Evolutionary conservation across 1,140 invertebrate genomes (phyloP).

Genomic region (Ridgeia piscesae): DNA sequence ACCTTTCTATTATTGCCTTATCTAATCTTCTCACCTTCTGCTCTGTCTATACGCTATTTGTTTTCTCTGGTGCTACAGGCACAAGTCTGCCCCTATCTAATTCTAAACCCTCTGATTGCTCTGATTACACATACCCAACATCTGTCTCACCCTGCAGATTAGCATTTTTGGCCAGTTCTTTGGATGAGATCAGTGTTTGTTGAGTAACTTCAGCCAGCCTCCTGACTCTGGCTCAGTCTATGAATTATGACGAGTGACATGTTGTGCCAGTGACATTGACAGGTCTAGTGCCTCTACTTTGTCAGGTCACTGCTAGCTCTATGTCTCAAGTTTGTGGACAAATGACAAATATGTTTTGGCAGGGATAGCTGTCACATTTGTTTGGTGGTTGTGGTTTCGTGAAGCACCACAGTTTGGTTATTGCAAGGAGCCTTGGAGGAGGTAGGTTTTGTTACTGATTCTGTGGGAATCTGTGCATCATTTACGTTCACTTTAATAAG

Average conservation of each 20-base stretch:
- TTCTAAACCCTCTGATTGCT: neutral
- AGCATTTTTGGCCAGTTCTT: neutral
- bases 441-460: neutral
- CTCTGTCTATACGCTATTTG: neutral
- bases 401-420: neutral
- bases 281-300: neutral
- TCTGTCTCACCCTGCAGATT: neutral
- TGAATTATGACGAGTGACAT: neutral
- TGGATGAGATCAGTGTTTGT: neutral
- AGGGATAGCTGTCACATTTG: neutral
- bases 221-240: neutral
- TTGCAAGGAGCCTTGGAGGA: neutral
- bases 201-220: neutral
- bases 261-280: neutral
- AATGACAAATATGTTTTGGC: neutral
- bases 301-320: neutral
- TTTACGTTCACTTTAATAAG: neutral
- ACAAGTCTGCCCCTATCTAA: neutral
- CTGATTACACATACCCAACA: neutral
- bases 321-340: neutral
- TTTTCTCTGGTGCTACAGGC: neutral
- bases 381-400: neutral
- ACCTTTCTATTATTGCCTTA: neutral
- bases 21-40: neutral
- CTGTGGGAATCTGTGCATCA: no score